phyloP scores from a whole-genome alignment of 2,113 vertebrate genomes.

The Dunckerocampus dactyliophorus region DNA sequence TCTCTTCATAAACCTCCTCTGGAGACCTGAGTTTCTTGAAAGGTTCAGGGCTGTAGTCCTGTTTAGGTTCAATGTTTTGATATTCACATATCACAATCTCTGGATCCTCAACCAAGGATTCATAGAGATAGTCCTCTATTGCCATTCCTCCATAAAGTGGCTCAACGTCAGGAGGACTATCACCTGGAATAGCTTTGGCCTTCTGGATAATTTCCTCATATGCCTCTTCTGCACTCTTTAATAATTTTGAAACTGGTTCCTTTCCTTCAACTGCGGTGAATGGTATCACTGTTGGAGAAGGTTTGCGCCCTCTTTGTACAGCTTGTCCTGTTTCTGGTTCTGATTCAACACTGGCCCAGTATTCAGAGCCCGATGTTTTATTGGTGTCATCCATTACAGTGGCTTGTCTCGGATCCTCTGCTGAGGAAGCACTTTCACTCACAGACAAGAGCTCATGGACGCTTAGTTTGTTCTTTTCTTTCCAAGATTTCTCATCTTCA shows the following conservation, averaged over 20 bases:
- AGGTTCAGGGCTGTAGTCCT: constrained; percentile 53
- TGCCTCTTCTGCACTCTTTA: constrained; percentile 89
- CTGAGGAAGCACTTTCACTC: constrained; percentile 80
- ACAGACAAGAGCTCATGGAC: constrained; percentile 77
- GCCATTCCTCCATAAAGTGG: constrained; percentile 94
- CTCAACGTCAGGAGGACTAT: constrained; percentile 88
- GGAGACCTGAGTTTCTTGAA: constrained; percentile 76
- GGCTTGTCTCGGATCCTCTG: constrained; percentile 81
- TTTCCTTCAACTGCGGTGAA: constrained; percentile 75
- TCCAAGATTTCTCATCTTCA: constrained; percentile 87
- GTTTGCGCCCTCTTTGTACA: constrained; percentile 68
- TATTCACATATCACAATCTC: constrained; percentile 64
- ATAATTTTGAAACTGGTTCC: constrained; percentile 54
- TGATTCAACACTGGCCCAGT: constrained; percentile 88
- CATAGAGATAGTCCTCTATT: constrained; percentile 97
- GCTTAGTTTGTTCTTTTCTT: constrained; percentile 81
- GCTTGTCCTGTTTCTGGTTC: constrained; percentile 73
- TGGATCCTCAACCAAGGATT: constrained; percentile 88
- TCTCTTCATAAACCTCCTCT: constrained; percentile 84
- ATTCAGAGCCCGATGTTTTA: constrained; percentile 85
- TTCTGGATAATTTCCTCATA: constrained; percentile 94
- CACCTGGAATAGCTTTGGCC: constrained; percentile 77
- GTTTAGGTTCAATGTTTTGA: constrained; percentile 29
- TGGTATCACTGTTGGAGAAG: constrained; percentile 76
- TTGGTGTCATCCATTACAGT: constrained; percentile 81